Conservation (phyloP, 2,797 vertebrate genomes). For the Enteromius mattozi region DNA sequence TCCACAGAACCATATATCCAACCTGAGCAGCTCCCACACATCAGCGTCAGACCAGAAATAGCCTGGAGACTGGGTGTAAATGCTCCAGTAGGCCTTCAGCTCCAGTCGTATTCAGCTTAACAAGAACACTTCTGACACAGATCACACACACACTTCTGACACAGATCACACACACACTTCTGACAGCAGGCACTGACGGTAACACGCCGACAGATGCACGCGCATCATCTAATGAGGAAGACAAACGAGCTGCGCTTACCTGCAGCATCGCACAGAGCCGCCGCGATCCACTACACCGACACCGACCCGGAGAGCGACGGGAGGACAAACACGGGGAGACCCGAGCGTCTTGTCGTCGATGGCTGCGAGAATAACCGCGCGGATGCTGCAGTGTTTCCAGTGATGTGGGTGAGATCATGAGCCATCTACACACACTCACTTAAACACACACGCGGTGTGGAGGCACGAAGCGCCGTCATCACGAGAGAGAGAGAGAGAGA, state of each 20-base stretch:
- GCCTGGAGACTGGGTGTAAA: background rate
- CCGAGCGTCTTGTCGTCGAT: background rate
- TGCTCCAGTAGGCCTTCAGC: slow-evolving; percentile 12
- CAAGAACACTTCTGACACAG: background rate
- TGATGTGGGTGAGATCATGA: background rate
- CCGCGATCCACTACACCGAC: background rate
- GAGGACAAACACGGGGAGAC: background rate
- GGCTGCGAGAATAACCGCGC: background rate
- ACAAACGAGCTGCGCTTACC: background rate
- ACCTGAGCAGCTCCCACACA: background rate
- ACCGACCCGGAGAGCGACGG: background rate
- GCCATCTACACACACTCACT: slow-evolving; percentile 5
- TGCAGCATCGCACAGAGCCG: background rate
- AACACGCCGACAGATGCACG: background rate
- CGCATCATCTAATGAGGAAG: background rate
- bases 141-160: background rate
- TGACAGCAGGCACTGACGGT: background rate
- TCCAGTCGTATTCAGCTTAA: background rate
- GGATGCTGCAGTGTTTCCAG: slow-evolving; percentile 4
- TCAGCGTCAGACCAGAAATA: background rate
- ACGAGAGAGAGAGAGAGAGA: slow-evolving; percentile 11
- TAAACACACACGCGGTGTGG: slow-evolving; percentile 15
- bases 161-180: background rate
- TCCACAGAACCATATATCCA: background rate
- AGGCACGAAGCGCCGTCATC: background rate